These are phyloP conservation scores for Oncorhynchus gorbuscha DNA, from an alignment of 2,113 vertebrate species.

Conservation along the genomic window DNA sequence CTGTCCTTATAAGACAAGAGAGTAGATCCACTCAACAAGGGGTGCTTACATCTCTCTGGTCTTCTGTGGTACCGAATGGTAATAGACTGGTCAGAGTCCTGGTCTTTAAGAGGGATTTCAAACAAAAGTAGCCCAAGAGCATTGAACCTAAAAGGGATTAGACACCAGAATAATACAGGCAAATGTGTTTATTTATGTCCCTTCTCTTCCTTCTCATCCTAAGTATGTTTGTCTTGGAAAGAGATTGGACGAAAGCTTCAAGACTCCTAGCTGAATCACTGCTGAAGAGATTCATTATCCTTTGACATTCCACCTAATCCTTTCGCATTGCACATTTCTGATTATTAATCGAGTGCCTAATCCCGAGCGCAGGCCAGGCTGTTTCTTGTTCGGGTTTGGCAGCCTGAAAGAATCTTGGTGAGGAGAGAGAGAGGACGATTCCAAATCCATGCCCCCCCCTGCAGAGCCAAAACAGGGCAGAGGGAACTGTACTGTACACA, in stretches of 20 bases:
- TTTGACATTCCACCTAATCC: slow-evolving; percentile 41
- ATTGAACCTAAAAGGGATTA: slow-evolving; percentile 63
- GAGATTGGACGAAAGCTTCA: slow-evolving; percentile 22
- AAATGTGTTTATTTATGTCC: slow-evolving; percentile 49
- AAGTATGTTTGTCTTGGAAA: slow-evolving; percentile 26
- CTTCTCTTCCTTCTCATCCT: slow-evolving; percentile 22
- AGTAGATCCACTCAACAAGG: slow-evolving; percentile 23
- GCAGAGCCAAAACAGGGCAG: too few relatives aligned
- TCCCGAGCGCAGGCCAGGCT: not conserved
- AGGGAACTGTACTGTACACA: too few relatives aligned
- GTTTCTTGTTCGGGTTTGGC: not conserved
- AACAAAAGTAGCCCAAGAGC: slow-evolving; percentile 47
- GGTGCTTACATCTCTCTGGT: slow-evolving; percentile 31
- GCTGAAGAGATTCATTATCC: slow-evolving; percentile 36
- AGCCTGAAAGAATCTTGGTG: not conserved
- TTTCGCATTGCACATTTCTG: slow-evolving; percentile 30
- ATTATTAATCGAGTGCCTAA: slow-evolving; percentile 24
- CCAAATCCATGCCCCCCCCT: too few relatives aligned
- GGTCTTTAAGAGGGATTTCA: slow-evolving; percentile 33
- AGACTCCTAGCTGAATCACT: slow-evolving; percentile 23
- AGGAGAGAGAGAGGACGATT: not conserved
- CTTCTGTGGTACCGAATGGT: slow-evolving; percentile 30
- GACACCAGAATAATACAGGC: slow-evolving; percentile 24
- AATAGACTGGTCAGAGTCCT: slow-evolving; percentile 33
- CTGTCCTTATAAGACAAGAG: slow-evolving; percentile 52